A percentile compares a stretch with the other conserved stretches of the same genome.
These are phyloP conservation scores for Porites lutea DNA, from an alignment of 64 coral and sea anemone genomes.

Conservation along the genomic window DNA sequence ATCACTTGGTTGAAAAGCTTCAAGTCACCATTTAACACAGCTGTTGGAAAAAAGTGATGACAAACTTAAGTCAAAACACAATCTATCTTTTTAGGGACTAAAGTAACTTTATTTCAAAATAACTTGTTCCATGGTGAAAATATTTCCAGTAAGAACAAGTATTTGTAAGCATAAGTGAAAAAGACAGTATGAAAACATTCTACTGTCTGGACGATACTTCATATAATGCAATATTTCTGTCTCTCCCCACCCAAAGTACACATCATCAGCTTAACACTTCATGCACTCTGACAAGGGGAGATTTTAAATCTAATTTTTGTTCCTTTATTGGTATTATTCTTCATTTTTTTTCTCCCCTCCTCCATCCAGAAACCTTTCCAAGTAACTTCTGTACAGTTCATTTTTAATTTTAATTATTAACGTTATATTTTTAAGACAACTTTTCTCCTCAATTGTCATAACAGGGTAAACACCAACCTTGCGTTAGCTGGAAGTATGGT, in stretches of 20 bases:
- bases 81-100: too few relatives aligned
- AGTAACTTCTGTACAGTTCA: too few relatives aligned
- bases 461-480: conserved; percentile 50
- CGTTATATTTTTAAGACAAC: too few relatives aligned
- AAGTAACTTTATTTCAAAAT: too few relatives aligned
- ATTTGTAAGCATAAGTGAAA: background rate
- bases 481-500: conserved; percentile 98
- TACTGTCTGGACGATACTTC: background rate
- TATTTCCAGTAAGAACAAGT: background rate
- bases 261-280: conserved; percentile 10
- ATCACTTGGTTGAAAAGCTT: conserved; percentile 96
- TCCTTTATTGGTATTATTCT: too few relatives aligned
- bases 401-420: too few relatives aligned
- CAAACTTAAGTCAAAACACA: background rate
- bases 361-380: too few relatives aligned
- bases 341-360: too few relatives aligned
- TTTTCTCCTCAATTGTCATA: background rate
- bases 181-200: background rate
- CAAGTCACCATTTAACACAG: conserved; percentile 96
- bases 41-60: conserved; percentile 38
- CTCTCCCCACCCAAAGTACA: conserved; percentile 50
- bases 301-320: background rate
- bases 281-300: conserved; percentile 55
- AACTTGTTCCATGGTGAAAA: too few relatives aligned
- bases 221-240: background rate